Base-by-base conservation (phyloP, 2,888 invertebrate genomes). In the Drosophila hamatofila region DNA sequence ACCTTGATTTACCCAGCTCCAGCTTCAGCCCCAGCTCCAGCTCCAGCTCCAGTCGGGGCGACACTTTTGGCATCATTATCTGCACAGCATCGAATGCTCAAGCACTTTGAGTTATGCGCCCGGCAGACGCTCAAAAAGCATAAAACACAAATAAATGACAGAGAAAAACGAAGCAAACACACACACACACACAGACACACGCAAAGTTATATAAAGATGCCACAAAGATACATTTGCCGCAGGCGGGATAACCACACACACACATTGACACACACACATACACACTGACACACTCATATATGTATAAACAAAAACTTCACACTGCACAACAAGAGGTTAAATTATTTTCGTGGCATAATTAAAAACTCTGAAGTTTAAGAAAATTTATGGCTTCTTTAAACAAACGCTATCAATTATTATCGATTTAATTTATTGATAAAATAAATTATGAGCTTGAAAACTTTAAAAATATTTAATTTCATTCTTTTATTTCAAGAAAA, bases 31-130 rank as follows among this genome's bases (percentile, higher is more conserved):
- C 57, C 44, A 37, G 37, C 37, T 37, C 46, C 52, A 55, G 44
- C 23, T 39, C 49, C 52, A 55, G 55, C 21, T 3, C 23, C 27
- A 27, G 48, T 27, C 58, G 66, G 58, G 54, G 74, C 78, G 87
- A 82, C 82, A 85, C 88, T 88, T 84, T 83, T 73, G 69, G 83
- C 88, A 89, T 88, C 88, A 89, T 89, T 90, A 89, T 89, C 88
- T 88, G 79, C 81, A 75, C 73, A 77, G 70, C 80, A 90, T 82
- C 84, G 86, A 68, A 79, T 74, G 80, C 82, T 86, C 75, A 79
- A 89, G 76, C 80, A 74, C 84, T 81, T 88, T 89, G 84, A 89
- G 80, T 88, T 83, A 88, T 88, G 89, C 82, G 80, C 59, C 66
- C 44, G 65, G 81, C 84, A 86, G 80, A 87, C 84, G 80, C 70